Evolutionary conservation across 2,797 vertebrate species (phyloP), one percentile per base, ranked within the genome.

Genomic region (Mergus octosetaceus): DNA sequence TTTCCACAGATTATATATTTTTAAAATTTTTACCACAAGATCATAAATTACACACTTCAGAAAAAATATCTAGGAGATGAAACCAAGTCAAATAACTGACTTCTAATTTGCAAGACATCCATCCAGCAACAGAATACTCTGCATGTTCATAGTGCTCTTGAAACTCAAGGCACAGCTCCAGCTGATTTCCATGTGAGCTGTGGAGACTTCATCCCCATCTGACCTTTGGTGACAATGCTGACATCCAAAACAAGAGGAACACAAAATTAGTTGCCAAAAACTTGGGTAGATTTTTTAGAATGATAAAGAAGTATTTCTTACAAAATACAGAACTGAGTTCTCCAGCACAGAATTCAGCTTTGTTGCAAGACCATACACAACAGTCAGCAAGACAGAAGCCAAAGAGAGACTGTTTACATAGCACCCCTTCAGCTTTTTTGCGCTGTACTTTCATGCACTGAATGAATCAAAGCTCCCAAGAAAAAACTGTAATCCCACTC

Each of bases 331-430:
- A 95, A 71, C 64, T 71, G 61, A 77, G 47, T 32, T 91, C 65
- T 64, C 34, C 66, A 53, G 32, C 27, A 8, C 70, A 34, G 79
- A 82, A 76, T 13, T 74, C 27, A 43, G 27, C 36, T 47, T 80
- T 39, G 36, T 20, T 83, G 43, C 41, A 60, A 47, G 49, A 61
- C 10, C 3, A 0, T 27, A 22, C 64, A 8, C 28, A 53, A 77
- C 28, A 60, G 15, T 7, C 3, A 65, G 47, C 27, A 70, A 64
- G 72, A 62, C 15, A 70, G 51, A 73, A 43, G n/a, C 8, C 27
- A 38, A 49, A 36, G 3, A 28, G 43, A 65, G 25, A 11, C 1
- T 0, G 39, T 8, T 58, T 20, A 10, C 58, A 43, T 0, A 0
- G 72, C 56, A 58, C 18, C 51, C 7, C 25, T 39, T 30, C 30